Evolutionary conservation across 2,888 invertebrate species (phyloP), one percentile per base, ranked within the genome.

Genomic region (Drosophila yooni): DNA sequence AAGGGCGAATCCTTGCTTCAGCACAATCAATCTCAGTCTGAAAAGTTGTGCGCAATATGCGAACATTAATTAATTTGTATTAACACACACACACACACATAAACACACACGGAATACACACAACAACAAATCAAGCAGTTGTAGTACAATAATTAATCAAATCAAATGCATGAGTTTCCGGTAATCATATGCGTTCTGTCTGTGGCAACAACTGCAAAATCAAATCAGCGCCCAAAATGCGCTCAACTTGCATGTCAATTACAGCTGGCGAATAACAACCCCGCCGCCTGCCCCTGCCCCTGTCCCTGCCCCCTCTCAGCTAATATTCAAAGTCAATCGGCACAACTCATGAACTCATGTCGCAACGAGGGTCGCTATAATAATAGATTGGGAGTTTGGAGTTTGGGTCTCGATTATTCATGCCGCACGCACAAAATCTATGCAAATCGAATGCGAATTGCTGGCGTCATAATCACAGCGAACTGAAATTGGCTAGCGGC

Each of bases 271-370:
- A 59, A 66, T 62, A 34, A 48, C 27, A n/a, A n/a, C n/a, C n/a
- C 25, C 36, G 29, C 62, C 33, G 61, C 11, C 25, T 33, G 25
- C 40, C 31, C 6, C 10, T 27, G 15, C 15, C 5, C 11, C 4
- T 13, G 31, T 3, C 36, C 10, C 7, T 43, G 4, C 31, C 15
- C 25, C 29, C 21, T 2, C 56, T 51, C 51, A 74, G 77, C 86
- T 86, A 88, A 86, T 86, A 88, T 86, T 88, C 88, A 86, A 85
- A 85, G 90, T 86, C 85, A 86, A 86, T 86, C 78, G 90, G 77
- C 70, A 61, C 61, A 80, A 61, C 87, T 85, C 83, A 85, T 85
- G 88, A 85, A 86, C 88, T 89, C 46, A 25, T 79, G 70, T 72
- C 50, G 54, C 64, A 56, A 31, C 50, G 76, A 74, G 82, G 70